A percentile compares a stretch with the other conserved stretches of the same genome.
Evolutionary conservation across 2,113 vertebrate species (phyloP).

Genomic region (Zosterops japonicus): DNA sequence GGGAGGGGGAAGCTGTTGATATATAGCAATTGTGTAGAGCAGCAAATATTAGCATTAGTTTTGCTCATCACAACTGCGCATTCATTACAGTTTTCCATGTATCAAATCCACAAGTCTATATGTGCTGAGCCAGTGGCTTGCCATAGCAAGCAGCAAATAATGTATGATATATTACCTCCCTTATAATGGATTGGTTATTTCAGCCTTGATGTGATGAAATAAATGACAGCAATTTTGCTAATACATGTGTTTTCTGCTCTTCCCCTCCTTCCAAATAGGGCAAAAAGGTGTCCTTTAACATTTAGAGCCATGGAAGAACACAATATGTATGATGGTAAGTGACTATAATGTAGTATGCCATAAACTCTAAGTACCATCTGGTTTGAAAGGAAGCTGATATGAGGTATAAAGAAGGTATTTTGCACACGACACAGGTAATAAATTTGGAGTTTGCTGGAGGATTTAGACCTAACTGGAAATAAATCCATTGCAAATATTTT

Average conservation of each 20-base stretch:
- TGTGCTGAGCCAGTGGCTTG: slow-evolving; percentile 36
- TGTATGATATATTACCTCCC: slow-evolving; percentile 10
- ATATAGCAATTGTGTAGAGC: not conserved
- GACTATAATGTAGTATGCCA: slow-evolving; percentile 45
- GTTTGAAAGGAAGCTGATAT: slow-evolving; percentile 41
- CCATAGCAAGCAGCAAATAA: slow-evolving; percentile 33
- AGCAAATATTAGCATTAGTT: slow-evolving; percentile 31
- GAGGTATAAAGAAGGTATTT: slow-evolving; percentile 41
- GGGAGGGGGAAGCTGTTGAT: not conserved
- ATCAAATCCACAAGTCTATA: not conserved
- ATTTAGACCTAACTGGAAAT: slow-evolving; percentile 31
- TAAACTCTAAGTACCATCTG: slow-evolving; percentile 45
- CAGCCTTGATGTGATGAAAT: slow-evolving; percentile 42
- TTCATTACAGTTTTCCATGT: not conserved
- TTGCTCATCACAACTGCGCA: not conserved
- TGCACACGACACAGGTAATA: slow-evolving; percentile 18
- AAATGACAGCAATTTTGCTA: slow-evolving; percentile 60
- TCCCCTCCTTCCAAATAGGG: not conserved
- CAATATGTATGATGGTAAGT: slow-evolving; percentile 3
- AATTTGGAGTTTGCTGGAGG: slow-evolving; percentile 29
- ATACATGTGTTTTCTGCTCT: slow-evolving; percentile 45
- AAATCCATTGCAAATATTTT: slow-evolving; percentile 33
- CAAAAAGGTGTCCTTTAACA: slow-evolving; percentile 47
- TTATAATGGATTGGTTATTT: slow-evolving; percentile 35
- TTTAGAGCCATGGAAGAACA: slow-evolving; percentile 20